Base-by-base conservation (phyloP, 1,140 invertebrate species). In the Drosophila asahinai region DNA sequence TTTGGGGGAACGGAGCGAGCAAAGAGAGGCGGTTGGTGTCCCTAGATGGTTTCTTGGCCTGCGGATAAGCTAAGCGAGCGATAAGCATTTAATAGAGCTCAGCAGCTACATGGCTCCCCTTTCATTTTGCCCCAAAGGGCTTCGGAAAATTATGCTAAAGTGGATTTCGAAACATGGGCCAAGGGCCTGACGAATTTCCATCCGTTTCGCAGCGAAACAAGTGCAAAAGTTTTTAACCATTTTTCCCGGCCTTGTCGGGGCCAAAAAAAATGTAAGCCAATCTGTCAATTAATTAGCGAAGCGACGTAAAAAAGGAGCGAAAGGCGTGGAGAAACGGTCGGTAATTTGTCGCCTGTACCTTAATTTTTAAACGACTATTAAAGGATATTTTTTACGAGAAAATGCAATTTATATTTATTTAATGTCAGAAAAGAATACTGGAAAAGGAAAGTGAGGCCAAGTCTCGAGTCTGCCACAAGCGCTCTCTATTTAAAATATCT, bases 31-130 rank as follows among this genome's bases (percentile, higher is more conserved):
- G 11, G 3, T 17, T 12, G 54, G 51, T 6, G 27, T 30, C 43
- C 25, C 48, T 19, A 66, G 61, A 42, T 63, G 45, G 51, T 58
- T 67, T 40, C 47, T 40, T 40, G 62, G 42, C 49, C 73, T 52
- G 63, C 33, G 73, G 75, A 67, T 77, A 60, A 61, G 62, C 63
- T 67, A 77, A 78, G 64, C 68, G 76, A 57, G 40, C 77, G 84
- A 89, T 87, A 87, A 87, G 83, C 84, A 59, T 81, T 87, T 89
- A 87, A 87, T 87, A 89, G 82, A 80, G 73, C 78, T 71, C 33
- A 57, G 40, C 40, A 40, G 36, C 54, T 38, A 57, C 54, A 15
- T 14, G 5, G 36, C 54, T 40, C 54, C 40, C 52, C 76, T 83
- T 83, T 83, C 87, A 80, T 58, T 77, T 80, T 59, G 51, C 45